Conservation (phyloP, 2,888 invertebrate species). For the Seira musarum region DNA sequence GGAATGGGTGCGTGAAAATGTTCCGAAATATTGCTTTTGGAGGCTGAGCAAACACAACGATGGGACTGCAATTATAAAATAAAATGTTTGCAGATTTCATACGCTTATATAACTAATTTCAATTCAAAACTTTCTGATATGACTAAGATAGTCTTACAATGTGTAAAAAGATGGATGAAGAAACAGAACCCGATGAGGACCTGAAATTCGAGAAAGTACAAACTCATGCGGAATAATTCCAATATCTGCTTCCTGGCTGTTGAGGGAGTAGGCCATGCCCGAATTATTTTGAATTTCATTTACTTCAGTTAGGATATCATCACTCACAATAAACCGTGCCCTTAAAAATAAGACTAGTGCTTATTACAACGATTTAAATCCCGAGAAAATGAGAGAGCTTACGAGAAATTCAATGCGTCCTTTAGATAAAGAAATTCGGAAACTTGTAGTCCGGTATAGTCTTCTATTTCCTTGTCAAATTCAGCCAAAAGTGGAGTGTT, state of each 20-base stretch:
- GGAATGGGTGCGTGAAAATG: conserved; percentile 1
- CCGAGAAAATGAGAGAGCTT: no score
- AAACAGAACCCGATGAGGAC: conserved; percentile 53
- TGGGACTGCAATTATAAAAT: neutral
- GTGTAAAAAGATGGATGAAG: conserved; percentile 50
- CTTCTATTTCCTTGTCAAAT: neutral
- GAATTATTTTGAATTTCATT: conserved; percentile 16
- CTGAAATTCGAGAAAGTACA: conserved; percentile 42
- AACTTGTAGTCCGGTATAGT: neutral
- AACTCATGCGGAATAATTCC: conserved; percentile 49
- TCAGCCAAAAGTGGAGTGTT: neutral
- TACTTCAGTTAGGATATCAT: neutral
- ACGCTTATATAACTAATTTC: no score
- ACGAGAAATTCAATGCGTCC: neutral
- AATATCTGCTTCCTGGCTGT: conserved; percentile 47
- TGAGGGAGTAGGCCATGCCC: conserved; percentile 52
- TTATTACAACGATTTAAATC: no score
- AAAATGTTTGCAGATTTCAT: no score
- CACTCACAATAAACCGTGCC: neutral
- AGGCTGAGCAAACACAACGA: neutral
- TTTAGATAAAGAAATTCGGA: neutral
- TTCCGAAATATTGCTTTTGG: neutral
- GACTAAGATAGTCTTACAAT: no score
- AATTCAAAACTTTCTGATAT: no score
- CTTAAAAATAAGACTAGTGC: neutral